phyloP scores from a whole-genome alignment of 2,888 invertebrate genomes.

The Pegoplata infirma region DNA sequence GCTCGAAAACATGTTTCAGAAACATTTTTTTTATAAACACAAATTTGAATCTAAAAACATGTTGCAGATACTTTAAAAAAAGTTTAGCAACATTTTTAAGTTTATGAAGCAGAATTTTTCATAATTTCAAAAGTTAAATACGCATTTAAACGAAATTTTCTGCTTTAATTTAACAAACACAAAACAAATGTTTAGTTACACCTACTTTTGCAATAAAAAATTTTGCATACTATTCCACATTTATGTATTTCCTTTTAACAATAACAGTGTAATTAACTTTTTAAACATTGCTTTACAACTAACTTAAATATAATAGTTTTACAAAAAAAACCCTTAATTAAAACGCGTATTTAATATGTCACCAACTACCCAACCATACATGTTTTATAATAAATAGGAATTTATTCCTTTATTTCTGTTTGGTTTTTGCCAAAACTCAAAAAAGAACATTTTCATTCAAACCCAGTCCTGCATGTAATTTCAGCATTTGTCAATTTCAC shows the following conservation, averaged over 20 bases:
- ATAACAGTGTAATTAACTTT: neutral
- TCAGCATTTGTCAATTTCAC: slow-evolving; percentile 27
- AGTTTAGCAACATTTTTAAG: no score
- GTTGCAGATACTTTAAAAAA: no score
- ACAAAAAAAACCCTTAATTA: no score
- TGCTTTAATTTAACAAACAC: no score
- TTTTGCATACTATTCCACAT: neutral
- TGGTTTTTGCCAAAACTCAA: neutral
- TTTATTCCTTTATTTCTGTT: neutral
- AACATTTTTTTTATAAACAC: no score
- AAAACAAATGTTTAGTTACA: no score
- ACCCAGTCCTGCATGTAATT: slow-evolving; percentile 22
- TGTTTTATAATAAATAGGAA: neutral
- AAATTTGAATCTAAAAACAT: no score
- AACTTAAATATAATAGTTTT: neutral
- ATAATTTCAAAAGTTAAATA: no score
- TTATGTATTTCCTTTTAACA: neutral
- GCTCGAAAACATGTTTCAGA: no score
- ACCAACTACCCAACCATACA: neutral
- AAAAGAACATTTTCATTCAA: neutral
- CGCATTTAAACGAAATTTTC: no score
- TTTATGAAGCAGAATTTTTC: no score
- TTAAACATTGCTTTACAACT: neutral
- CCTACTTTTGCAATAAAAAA: neutral
- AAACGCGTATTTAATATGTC: slow-evolving; percentile 29